phyloP scores from a whole-genome alignment of 2,888 invertebrate genomes.

The Ormyrus thymus region DNA sequence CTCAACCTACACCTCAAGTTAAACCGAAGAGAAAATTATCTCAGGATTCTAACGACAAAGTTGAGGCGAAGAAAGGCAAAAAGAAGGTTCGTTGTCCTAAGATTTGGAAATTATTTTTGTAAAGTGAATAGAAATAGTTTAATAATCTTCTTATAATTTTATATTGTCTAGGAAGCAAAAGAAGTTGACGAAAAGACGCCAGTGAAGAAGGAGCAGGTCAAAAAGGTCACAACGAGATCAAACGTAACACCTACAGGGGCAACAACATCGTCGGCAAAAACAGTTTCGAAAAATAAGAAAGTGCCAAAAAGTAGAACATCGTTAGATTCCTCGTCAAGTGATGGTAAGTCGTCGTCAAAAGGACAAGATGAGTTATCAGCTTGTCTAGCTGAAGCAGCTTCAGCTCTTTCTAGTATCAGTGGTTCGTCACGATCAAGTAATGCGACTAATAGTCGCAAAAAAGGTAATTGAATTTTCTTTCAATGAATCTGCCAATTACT shows the following conservation, averaged over 20 bases:
- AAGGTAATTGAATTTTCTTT: slow-evolving; percentile 57
- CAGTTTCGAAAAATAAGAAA: slow-evolving; percentile 66
- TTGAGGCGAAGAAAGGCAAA: slow-evolving; percentile 61
- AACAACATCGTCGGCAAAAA: slow-evolving; percentile 55
- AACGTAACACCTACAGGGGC: slow-evolving; percentile 51
- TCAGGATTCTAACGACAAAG: slow-evolving; percentile 61
- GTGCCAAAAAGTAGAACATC: slow-evolving; percentile 64
- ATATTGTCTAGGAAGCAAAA: slow-evolving; percentile 23
- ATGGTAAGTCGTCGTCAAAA: slow-evolving; percentile 61
- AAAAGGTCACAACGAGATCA: slow-evolving; percentile 62
- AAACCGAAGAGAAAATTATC: slow-evolving; percentile 66
- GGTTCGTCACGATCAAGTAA: slow-evolving; percentile 59
- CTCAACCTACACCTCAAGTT: slow-evolving; percentile 62
- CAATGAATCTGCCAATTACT: not conserved
- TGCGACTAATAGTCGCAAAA: slow-evolving; percentile 63
- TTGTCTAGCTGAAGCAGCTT: slow-evolving; percentile 72
- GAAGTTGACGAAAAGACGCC: slow-evolving; percentile 58
- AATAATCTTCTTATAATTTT: not conserved
- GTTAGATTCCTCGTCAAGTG: slow-evolving; percentile 60
- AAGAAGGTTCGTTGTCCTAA: slow-evolving; percentile 54
- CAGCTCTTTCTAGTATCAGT: slow-evolving; percentile 67
- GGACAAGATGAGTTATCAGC: slow-evolving; percentile 70
- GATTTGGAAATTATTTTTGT: not conserved
- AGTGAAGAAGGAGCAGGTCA: slow-evolving; percentile 40
- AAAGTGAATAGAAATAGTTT: not conserved